Conservation (phyloP, 2,113 vertebrate species). For the Recurvirostra avosetta region DNA sequence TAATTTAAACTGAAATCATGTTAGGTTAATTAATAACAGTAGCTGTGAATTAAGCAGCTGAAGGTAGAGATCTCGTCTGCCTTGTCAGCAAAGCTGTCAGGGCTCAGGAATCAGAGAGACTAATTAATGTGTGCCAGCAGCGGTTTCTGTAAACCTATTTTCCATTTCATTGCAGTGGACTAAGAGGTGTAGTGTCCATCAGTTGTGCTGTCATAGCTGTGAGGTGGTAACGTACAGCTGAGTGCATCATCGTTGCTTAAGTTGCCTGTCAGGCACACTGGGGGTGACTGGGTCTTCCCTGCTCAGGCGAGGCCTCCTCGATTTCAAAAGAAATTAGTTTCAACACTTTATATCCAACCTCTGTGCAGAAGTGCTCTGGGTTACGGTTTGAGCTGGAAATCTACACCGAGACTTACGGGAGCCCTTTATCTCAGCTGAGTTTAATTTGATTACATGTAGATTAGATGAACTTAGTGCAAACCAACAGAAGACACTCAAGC, state of each 20-base stretch:
- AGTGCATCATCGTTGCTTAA: background rate
- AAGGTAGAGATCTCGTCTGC: background rate
- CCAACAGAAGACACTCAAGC: background rate
- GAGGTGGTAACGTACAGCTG: background rate
- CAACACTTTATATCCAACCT: background rate
- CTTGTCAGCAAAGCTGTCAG: conserved; percentile 35
- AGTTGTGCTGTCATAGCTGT: background rate
- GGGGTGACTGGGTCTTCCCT: background rate
- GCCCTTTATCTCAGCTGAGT: background rate
- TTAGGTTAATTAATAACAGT: conserved; percentile 55
- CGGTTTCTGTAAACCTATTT: background rate
- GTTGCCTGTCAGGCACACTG: background rate
- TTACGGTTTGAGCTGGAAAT: background rate
- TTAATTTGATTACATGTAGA: background rate
- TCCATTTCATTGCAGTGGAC: background rate
- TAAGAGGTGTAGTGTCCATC: background rate
- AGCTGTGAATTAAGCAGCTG: conserved; percentile 11
- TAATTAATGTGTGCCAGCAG: conserved; percentile 14
- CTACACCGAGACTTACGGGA: background rate
- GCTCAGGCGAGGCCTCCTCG: accelerated
- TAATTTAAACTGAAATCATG: conserved; percentile 46
- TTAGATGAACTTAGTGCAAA: background rate
- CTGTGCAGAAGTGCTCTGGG: background rate
- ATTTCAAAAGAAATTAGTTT: background rate
- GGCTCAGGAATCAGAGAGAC: background rate